A percentile compares a stretch with the other conserved stretches of the same genome.
Conservation (phyloP, 2,797 vertebrate genomes). For the Acanthis flammea region DNA sequence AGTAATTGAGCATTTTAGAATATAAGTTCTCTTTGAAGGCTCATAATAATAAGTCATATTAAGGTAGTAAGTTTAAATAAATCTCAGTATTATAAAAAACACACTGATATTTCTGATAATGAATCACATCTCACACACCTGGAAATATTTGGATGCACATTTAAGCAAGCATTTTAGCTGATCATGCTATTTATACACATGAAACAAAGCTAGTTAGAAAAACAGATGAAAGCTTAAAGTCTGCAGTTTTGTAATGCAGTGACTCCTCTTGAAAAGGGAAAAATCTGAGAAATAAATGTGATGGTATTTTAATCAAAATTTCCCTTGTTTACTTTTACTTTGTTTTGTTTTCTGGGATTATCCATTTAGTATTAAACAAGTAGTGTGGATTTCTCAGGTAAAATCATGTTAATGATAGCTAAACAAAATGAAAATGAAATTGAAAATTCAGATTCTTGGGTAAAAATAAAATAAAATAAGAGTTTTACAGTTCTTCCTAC, state of each 20-base stretch:
- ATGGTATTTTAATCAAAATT: neutral
- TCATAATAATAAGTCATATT: neutral
- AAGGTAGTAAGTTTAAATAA: neutral
- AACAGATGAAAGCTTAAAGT: neutral
- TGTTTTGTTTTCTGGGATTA: neutral
- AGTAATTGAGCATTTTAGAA: neutral
- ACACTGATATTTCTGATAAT: neutral
- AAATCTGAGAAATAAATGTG: neutral
- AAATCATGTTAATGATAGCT: neutral
- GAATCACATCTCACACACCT: neutral
- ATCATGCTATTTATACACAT: rapidly evolving
- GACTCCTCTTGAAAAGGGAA: neutral
- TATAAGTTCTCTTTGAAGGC: neutral
- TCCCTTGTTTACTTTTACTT: neutral
- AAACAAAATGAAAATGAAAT: neutral
- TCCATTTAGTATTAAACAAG: neutral
- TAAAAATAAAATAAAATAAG: neutral
- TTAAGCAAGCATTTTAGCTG: neutral
- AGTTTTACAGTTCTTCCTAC: neutral
- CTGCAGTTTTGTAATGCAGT: neutral
- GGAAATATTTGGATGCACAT: neutral
- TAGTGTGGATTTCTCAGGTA: neutral
- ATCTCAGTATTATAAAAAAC: neutral
- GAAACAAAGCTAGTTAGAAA: neutral
- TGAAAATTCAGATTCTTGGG: neutral